Percentiles rank a stretch among this genome's conserved stretches.
Conservation (phyloP, 2,888 invertebrate genomes). For the Thecocarcelia acutangulata region DNA sequence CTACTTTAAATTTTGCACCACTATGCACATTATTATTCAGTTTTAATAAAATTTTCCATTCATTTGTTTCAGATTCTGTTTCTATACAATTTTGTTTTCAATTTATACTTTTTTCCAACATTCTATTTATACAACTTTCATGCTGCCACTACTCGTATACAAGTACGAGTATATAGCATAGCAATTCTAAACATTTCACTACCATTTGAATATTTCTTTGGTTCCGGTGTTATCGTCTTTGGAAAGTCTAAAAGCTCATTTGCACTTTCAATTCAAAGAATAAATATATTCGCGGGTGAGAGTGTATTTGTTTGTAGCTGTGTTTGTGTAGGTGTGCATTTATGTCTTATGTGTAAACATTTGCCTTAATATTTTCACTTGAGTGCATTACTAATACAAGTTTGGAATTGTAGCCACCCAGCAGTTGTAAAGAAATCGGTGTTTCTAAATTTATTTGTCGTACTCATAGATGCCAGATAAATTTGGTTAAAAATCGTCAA, state of each 20-base stretch:
- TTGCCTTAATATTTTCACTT: constrained; percentile 61
- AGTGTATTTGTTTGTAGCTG: not conserved
- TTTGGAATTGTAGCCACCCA: not conserved
- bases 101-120: not conserved
- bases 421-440: not conserved
- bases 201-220: not conserved
- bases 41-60: constrained; percentile 44
- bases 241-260: constrained; percentile 30
- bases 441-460: not conserved
- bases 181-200: constrained; percentile 5
- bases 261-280: constrained; percentile 39
- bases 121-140: constrained; percentile 19
- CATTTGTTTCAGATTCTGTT: constrained; percentile 7
- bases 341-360: constrained; percentile 47
- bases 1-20: constrained; percentile 6
- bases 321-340: not conserved
- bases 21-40: constrained; percentile 10
- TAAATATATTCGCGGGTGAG: not conserved
- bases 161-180: not conserved
- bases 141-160: too few species aligned
- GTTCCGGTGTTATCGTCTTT: constrained; percentile 63
- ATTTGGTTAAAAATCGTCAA: too few species aligned
- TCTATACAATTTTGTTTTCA: constrained; percentile 1
- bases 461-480: too few species aligned
- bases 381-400: constrained; percentile 61